phyloP scores from a whole-genome alignment of 2,113 vertebrate genomes.

The Silurus glanis region DNA sequence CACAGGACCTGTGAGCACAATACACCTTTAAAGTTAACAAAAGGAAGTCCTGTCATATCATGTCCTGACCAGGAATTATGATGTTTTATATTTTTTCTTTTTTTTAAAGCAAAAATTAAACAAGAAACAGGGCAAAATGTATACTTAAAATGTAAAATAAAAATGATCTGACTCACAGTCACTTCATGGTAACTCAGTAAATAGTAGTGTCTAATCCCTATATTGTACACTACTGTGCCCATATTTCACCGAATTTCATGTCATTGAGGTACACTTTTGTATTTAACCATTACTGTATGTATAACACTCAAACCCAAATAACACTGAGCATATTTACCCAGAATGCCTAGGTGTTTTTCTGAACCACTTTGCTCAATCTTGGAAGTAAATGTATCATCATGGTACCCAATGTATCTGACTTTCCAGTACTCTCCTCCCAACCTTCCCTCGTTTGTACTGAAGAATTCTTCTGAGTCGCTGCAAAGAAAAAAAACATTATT shows the following conservation, averaged over 20 bases:
- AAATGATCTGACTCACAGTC: background rate
- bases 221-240: background rate
- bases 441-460: conserved; percentile 73
- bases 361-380: conserved; percentile 59
- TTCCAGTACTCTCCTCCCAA: conserved; percentile 88
- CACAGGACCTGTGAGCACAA: conserved; percentile 77
- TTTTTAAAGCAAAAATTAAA: background rate
- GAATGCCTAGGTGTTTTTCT: conserved; percentile 80
- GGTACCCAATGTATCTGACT: conserved; percentile 81
- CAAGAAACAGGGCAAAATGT: background rate
- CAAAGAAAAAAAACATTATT: conserved; percentile 6
- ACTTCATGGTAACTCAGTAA: too few species aligned
- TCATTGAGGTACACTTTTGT: background rate
- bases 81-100: background rate
- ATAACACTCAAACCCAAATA: background rate
- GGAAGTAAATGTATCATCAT: conserved; percentile 75
- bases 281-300: background rate
- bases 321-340: conserved; percentile 73
- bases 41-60: background rate
- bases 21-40: background rate
- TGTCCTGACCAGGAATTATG: background rate
- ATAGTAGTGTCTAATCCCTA: too few species aligned
- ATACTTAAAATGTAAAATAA: background rate
- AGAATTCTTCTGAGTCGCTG: conserved; percentile 74
- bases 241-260: background rate